These are phyloP conservation scores for Ophion costatus DNA, from an alignment of 2,888 invertebrate species.

Conservation along the genomic window DNA sequence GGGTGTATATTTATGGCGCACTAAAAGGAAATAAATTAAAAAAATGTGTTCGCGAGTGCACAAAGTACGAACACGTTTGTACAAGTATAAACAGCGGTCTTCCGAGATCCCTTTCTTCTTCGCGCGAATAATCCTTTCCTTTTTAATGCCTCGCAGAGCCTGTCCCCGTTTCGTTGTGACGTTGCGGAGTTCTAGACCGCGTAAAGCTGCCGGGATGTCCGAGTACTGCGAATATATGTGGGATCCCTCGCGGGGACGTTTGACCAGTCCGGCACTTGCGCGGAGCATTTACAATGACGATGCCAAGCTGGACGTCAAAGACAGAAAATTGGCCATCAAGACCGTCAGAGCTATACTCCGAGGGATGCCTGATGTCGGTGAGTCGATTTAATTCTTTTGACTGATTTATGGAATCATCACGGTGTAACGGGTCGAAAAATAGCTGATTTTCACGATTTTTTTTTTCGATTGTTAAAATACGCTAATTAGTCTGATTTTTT, in stretches of 20 bases:
- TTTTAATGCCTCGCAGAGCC: conserved; percentile 8
- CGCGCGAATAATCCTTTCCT: not conserved
- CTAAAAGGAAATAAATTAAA: not conserved
- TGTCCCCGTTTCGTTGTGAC: not conserved
- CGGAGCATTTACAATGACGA: conserved; percentile 79
- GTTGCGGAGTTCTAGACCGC: not conserved
- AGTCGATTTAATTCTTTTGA: conserved; percentile 61
- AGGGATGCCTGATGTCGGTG: conserved; percentile 80
- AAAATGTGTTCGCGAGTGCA: not conserved
- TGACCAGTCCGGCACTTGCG: conserved; percentile 67
- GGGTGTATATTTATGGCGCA: not conserved
- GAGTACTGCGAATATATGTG: conserved; percentile 82
- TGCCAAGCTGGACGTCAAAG: conserved; percentile 76
- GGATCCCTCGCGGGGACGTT: conserved; percentile 77
- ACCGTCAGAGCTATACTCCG: conserved; percentile 80
- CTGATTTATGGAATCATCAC: not conserved
- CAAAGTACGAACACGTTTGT: not conserved
- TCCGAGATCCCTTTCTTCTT: not conserved
- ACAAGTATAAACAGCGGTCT: not conserved
- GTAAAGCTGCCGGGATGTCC: conserved; percentile 72
- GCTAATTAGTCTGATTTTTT: too few relatives aligned
- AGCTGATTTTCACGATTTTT: too few relatives aligned
- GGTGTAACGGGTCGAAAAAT: too few relatives aligned
- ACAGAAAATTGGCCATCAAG: conserved; percentile 81
- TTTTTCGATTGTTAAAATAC: too few relatives aligned